Base-by-base conservation (phyloP, 1,140 invertebrate genomes). In the Anastatus disparis region DNA sequence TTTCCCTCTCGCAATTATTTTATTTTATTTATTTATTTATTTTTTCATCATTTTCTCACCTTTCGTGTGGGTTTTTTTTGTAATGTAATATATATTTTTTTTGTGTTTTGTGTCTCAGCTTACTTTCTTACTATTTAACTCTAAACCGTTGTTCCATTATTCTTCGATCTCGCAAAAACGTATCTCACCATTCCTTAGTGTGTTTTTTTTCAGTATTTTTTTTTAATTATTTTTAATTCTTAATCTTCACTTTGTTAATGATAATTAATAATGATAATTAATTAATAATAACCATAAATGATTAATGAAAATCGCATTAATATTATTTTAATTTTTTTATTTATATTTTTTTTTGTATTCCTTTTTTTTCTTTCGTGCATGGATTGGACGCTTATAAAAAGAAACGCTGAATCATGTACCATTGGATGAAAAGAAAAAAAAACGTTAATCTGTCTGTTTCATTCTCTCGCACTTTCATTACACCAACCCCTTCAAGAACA, bases 201-300 rank as follows among this genome's bases (percentile, higher is more conserved):
- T 31, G 63, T 52, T 7, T n/a, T n/a, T n/a, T n/a, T n/a, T n/a
- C n/a, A n/a, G n/a, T 69, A 31, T 70, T 50, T 70, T 59, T 67
- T 72, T 44, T 42, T 62, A 17, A 71, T 71, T 72, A 42, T 69
- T 69, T 69, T 69, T 71, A 58, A 8, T 46, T 64, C 46, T 70
- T 46, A 53, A 67, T 38, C 55, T 76, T 65, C 40, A 64, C 63
- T 72, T 74, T 75, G 72, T 76, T 78, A 79, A 78, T 76, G 68
- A 76, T 77, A 77, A 75, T 75, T 70, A 70, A 77, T 79, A 77
- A 79, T 77, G 72, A 77, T 76, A 77, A 79, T 76, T 74, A 77
- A 81, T 78, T 70, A 75, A 74, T 75, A 77, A 75, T 78, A 75
- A 75, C 55, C 55, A 71, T 78, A 75, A 80, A 81, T 75, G 68